phyloP scores from a whole-genome alignment of 2,888 invertebrate genomes.

The Dascillus cervinus region DNA sequence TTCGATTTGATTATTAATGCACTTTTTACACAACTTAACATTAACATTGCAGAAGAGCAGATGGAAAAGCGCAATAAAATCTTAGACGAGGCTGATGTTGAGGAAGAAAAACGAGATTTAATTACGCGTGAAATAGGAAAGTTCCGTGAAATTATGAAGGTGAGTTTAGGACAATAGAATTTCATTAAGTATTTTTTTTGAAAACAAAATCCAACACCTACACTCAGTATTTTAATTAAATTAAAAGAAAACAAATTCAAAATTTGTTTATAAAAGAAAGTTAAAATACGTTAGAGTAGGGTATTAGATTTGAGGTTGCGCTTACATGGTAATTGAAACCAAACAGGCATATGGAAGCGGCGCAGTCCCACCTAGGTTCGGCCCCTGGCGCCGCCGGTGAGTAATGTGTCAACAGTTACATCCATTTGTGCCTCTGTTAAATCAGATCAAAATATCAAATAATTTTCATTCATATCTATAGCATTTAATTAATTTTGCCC shows the following conservation, averaged over 20 bases:
- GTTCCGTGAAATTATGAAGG: slow-evolving; percentile 96
- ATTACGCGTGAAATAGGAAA: slow-evolving; percentile 96
- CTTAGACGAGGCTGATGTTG: slow-evolving; percentile 81
- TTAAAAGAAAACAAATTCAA: no score
- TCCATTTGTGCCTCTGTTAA: slow-evolving; percentile 22
- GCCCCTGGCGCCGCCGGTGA: slow-evolving; percentile 44
- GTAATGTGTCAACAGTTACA: slow-evolving; percentile 34
- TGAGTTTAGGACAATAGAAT: slow-evolving; percentile 42
- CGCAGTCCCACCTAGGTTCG: slow-evolving; percentile 43
- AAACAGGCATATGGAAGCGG: slow-evolving; percentile 44
- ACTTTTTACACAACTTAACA: no score
- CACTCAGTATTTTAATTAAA: no score
- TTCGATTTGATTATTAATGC: no score
- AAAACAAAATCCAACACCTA: no score
- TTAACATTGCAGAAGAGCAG: slow-evolving; percentile 55
- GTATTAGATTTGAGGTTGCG: slow-evolving; percentile 37
- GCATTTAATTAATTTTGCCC: no score
- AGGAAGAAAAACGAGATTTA: slow-evolving; percentile 92
- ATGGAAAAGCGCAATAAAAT: slow-evolving; percentile 57
- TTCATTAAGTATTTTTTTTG: slow-evolving; percentile 1
- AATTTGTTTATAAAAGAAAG: no score
- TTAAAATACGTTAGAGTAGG: slow-evolving; percentile 18
- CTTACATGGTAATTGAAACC: slow-evolving; percentile 44
- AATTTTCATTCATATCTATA: no score
- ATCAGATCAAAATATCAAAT: no score